Percentiles rank a stretch among this genome's conserved stretches.
Conservation (phyloP, 37 sponge, comb jelly and placozoan genomes). For the Agelas oroides region DNA sequence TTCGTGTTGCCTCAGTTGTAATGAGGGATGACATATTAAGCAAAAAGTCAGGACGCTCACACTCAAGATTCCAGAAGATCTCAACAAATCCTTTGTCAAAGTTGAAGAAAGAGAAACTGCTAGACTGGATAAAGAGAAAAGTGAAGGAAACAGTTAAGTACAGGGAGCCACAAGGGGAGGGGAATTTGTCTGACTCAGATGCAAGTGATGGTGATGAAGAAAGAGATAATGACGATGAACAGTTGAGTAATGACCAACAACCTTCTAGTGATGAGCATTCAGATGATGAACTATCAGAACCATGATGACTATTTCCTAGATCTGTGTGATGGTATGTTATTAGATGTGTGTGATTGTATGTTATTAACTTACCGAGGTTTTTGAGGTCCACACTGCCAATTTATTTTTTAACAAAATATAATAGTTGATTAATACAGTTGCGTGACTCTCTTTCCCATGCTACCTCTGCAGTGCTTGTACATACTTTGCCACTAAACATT, state of each 20-base stretch:
- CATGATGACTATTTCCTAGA: background rate
- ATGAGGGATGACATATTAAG: background rate
- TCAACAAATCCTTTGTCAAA: slow-evolving; percentile 5
- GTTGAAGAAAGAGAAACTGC: background rate
- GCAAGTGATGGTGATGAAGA: background rate
- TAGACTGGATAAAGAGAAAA: slow-evolving; percentile 1
- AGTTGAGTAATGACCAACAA: too few relatives aligned
- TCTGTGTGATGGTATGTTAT: too few relatives aligned
- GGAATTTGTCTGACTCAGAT: background rate
- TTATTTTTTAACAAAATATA: too few relatives aligned
- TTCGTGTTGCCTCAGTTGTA: slow-evolving; percentile 4
- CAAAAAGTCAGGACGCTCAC: background rate
- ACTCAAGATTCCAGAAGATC: slow-evolving; percentile 3
- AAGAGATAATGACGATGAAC: background rate
- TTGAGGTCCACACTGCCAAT: too few relatives aligned
- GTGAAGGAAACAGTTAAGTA: background rate
- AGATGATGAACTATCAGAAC: background rate
- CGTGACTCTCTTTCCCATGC: too few relatives aligned
- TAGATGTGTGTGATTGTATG: too few relatives aligned
- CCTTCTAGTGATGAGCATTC: too few relatives aligned
- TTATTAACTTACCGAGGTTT: too few relatives aligned
- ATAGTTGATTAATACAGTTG: too few relatives aligned
- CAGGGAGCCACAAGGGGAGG: background rate
- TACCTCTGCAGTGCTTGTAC: too few relatives aligned
- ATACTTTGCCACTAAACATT: too few relatives aligned